Conservation (phyloP, 2,888 invertebrate genomes). For the Lasioglossum malachurum region DNA sequence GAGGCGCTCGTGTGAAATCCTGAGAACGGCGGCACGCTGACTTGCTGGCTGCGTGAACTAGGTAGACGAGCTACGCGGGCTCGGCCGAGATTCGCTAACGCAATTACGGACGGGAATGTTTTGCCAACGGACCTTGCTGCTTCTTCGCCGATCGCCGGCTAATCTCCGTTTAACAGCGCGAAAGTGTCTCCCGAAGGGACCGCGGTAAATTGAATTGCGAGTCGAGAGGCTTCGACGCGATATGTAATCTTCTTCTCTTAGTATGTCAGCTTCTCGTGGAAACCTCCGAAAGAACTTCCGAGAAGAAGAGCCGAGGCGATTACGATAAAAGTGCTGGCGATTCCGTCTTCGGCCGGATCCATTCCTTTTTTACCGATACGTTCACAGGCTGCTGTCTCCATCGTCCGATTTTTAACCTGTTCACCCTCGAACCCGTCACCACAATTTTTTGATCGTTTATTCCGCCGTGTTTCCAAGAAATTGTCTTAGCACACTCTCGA, state of each 20-base stretch:
- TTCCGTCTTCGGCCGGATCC: neutral
- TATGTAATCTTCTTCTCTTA: neutral
- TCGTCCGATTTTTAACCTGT: too few species aligned
- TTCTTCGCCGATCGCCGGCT: neutral
- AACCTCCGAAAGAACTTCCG: neutral
- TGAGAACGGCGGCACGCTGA: slow-evolving; percentile 60
- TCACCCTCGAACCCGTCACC: too few species aligned
- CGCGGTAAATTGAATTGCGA: slow-evolving; percentile 1
- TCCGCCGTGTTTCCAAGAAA: too few species aligned
- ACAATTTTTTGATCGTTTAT: too few species aligned
- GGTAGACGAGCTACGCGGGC: slow-evolving; percentile 25
- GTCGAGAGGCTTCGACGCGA: neutral
- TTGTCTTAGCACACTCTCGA: too few species aligned
- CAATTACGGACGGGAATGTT: slow-evolving; percentile 55
- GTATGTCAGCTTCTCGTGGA: slow-evolving; percentile 1
- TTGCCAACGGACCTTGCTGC: neutral
- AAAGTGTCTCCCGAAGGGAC: slow-evolving; percentile 2
- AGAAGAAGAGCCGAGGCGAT: neutral
- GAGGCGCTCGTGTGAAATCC: slow-evolving; percentile 64
- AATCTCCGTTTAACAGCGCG: slow-evolving; percentile 27
- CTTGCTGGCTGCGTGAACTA: slow-evolving; percentile 57
- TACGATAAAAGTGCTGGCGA: neutral
- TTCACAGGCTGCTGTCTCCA: neutral
- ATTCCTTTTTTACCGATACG: neutral
- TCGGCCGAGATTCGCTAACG: slow-evolving; percentile 47